A percentile compares a stretch with the other conserved stretches of the same genome.
Conservation (phyloP, 2,888 invertebrate species). For the Biston stratarius region DNA sequence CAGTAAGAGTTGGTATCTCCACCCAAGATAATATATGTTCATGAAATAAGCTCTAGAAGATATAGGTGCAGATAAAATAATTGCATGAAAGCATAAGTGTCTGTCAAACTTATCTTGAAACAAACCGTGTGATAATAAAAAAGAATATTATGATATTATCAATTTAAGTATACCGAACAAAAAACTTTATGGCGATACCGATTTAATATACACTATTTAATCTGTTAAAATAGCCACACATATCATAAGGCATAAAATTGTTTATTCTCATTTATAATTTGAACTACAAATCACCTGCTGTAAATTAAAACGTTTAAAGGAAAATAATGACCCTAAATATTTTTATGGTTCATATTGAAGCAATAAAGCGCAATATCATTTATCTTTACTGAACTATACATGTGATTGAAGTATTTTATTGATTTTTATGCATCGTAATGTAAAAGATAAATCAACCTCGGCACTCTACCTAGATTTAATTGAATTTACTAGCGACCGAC, state of each 20-base stretch:
- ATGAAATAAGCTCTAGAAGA: neutral
- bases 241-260: neutral
- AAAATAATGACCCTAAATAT: neutral
- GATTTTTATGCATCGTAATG: neutral
- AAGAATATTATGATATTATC: neutral
- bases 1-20: no score
- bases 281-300: neutral
- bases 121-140: neutral
- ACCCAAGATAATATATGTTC: no score
- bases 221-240: neutral
- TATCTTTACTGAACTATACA: constrained; percentile 17
- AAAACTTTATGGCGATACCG: neutral
- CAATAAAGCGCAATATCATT: neutral
- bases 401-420: neutral
- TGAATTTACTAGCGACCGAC: neutral
- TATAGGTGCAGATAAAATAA: constrained; percentile 3
- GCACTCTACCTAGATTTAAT: neutral
- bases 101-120: constrained; percentile 1
- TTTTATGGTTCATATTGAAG: neutral
- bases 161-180: neutral
- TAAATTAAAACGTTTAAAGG: neutral
- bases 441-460: neutral
- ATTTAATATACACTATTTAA: neutral
- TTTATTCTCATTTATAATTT: neutral
- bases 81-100: constrained; percentile 20